Evolutionary conservation across 2,113 vertebrate species (phyloP), one percentile per base, ranked within the genome.

Genomic region (Triplophysa tibetana): DNA sequence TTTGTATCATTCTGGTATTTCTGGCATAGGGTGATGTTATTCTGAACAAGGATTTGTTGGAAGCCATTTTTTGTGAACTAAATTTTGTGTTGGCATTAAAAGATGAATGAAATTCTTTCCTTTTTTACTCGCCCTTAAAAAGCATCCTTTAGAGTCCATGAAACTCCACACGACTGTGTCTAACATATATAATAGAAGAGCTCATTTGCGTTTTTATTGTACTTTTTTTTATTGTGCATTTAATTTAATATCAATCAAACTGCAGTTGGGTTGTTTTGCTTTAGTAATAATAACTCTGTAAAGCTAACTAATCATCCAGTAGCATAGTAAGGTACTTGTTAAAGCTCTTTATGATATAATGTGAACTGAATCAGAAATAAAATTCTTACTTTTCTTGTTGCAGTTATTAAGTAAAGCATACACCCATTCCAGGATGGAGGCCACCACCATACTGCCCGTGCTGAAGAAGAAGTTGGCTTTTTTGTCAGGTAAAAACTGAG

Each of bases 391-490:
- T 4, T n/a, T 24, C 69, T 68, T 73, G 2, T 26, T 67, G 21
- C 77, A 82, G 83, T 26, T 68, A 62, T 10, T 66, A 54, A 66
- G 69, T 68, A 33, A 52, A 76, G 16, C 26, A 64, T n/a, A 60
- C 23, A 61, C 50, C 52, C 26, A 5, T 38, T 23, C 75, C 86
- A 90, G 80, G 78, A 97, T 96, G 97, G 98, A 99, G 84, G 98
- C 98, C 2, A 95, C 94, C 61, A 91, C 84, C 89, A 98, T 99
- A 88, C 84, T 99, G 87, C 93, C 96, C 13, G 91, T 97, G 86
- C 92, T 99, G 86, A 98, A 97, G 93, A 99, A 99, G 91, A 98
- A 95, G 74, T 90, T 99, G 85, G 98, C 98, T 75, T 99, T 98
- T 87, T 93, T 99, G 85, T 99, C 98, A 94, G 98, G 98, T 98